A percentile compares a stretch with the other conserved stretches of the same genome.
phyloP scores from a whole-genome alignment of 2,113 vertebrate species.

The Halichoeres trimaculatus region DNA sequence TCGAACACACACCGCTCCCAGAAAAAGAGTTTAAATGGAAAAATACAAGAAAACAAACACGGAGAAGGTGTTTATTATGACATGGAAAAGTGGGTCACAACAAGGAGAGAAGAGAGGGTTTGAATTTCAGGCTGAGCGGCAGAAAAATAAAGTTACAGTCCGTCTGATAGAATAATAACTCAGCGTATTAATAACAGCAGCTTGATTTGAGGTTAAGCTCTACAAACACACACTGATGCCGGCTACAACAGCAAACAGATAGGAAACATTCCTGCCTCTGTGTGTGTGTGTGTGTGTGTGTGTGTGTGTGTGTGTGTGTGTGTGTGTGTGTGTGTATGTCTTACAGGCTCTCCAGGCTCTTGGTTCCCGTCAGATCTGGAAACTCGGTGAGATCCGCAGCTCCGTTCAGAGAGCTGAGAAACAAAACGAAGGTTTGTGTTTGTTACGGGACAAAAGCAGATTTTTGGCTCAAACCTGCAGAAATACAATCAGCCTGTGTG shows the following conservation, averaged over 20 bases:
- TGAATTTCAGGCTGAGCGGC: slow-evolving; percentile 31
- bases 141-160: slow-evolving; percentile 53
- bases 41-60: slow-evolving; percentile 60
- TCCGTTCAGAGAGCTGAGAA: slow-evolving; percentile 91
- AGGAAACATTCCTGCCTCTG: background rate
- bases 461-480: too few species aligned
- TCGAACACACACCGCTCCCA: slow-evolving; percentile 37
- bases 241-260: slow-evolving; percentile 48
- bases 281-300: slow-evolving; percentile 31
- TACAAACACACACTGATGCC: slow-evolving; percentile 29
- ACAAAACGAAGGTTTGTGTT: background rate
- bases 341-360: slow-evolving; percentile 92
- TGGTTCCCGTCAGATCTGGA: slow-evolving; percentile 93
- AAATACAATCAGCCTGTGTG: too few species aligned
- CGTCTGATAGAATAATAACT: slow-evolving; percentile 49
- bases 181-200: slow-evolving; percentile 29
- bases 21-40: slow-evolving; percentile 38
- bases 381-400: slow-evolving; percentile 92
- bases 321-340: slow-evolving; percentile 67
- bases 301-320: slow-evolving; percentile 38
- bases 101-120: slow-evolving; percentile 27
- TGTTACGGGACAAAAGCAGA: too few species aligned
- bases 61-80: slow-evolving; percentile 62
- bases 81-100: slow-evolving; percentile 47
- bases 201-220: too few species aligned